Base-by-base conservation (phyloP, 2,888 invertebrate species). In the Pseudoips prasinana region DNA sequence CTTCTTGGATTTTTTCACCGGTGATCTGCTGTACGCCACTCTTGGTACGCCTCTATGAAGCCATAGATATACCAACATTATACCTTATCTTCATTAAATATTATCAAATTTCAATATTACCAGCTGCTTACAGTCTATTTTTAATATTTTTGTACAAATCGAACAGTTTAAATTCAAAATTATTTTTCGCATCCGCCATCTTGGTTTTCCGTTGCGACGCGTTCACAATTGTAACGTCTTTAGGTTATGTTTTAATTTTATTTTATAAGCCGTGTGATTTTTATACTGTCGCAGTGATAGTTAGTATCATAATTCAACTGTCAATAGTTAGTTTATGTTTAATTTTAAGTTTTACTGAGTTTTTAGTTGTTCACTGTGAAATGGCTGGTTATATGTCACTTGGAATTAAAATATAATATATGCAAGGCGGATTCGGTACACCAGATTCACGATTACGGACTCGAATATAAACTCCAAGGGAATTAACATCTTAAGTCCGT, bases 1-100 rank as follows among this genome's bases (percentile, higher is more conserved):
- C 64, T 88, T 46, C 81, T 88, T 11, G 88, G 88, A 75, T 86
- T 88, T 82, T 88, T 88, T 82, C 87, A 88, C 61, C 84, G 87
- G 79, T 88, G 86, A 87, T 86, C 84, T 79, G 76, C 69, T 77
- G 74, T 60, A 61, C 65, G 65, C 58, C 47, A 51, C 65, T 66
- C 67, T 62, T 67, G 61, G 68, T 66, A 54, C 62, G 64, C 54
- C 64, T 60, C 58, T 61, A 53, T 55, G 59, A 64, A 60, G 73
- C 75, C 76, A 73, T 76, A 73, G 52, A 66, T 57, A 61, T 74
- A 64, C 64, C 73, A 55, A 67, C 68, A 33, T 42, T 64, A 40
- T 80, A 74, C 60, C 64, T 78, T 46, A 61, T 72, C 41, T 59
- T 70, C 48, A 60, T 75, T 39, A 72, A 67, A 59, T 52, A 68